Evolutionary conservation across 2,888 invertebrate genomes (phyloP).

Genomic region (Corythucha ciliata): DNA sequence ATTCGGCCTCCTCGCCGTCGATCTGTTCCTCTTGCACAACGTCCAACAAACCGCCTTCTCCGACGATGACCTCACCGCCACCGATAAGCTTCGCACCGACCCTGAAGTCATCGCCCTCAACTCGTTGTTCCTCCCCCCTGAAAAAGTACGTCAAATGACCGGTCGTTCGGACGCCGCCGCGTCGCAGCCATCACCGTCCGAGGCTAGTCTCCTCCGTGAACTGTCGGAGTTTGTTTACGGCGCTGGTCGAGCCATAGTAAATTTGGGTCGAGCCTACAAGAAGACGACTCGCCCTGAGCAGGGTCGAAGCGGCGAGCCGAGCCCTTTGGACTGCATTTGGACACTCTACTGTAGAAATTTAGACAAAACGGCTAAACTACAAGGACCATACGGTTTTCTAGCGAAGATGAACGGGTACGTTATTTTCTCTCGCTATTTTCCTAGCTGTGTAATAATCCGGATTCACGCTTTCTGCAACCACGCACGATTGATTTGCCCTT

Average conservation of each 20-base stretch:
- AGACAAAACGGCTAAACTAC: slow-evolving; percentile 46
- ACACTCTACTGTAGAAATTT: slow-evolving; percentile 50
- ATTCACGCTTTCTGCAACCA: no score
- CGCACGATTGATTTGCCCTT: no score
- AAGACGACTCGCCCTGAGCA: slow-evolving; percentile 43
- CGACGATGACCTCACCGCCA: slow-evolving; percentile 45
- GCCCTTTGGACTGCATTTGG: slow-evolving; percentile 51
- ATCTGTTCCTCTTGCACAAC: slow-evolving; percentile 50
- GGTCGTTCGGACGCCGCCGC: slow-evolving; percentile 36
- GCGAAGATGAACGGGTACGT: slow-evolving; percentile 52
- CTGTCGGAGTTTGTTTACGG: slow-evolving; percentile 47
- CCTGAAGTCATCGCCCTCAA: slow-evolving; percentile 51
- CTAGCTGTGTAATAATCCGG: no score
- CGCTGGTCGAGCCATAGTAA: slow-evolving; percentile 48
- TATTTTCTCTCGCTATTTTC: no score
- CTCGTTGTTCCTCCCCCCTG: slow-evolving; percentile 48
- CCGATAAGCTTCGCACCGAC: slow-evolving; percentile 43
- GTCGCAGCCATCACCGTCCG: not conserved
- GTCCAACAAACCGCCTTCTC: slow-evolving; percentile 51
- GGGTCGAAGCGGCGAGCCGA: slow-evolving; percentile 40
- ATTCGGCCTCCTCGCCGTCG: slow-evolving; percentile 49
- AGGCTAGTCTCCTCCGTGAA: slow-evolving; percentile 43
- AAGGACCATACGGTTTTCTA: slow-evolving; percentile 49
- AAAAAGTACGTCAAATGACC: slow-evolving; percentile 43
- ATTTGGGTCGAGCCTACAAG: slow-evolving; percentile 49